These are phyloP conservation scores for Acrobasis suavella DNA, from an alignment of 2,888 invertebrate species.

Conservation along the genomic window DNA sequence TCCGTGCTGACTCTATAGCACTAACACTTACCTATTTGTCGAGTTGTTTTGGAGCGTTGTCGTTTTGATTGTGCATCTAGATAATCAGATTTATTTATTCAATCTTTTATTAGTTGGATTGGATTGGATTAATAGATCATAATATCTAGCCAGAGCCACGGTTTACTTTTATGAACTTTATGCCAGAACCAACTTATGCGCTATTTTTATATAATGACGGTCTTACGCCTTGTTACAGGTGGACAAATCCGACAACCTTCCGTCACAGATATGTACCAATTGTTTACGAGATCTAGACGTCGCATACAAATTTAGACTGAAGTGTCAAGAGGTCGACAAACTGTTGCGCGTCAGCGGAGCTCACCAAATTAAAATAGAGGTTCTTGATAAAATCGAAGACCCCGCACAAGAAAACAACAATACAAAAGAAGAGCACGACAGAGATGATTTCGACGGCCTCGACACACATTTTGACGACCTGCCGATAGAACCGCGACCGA, in stretches of 20 bases:
- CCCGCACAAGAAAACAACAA: constrained; percentile 35
- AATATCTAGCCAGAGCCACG: too few species aligned
- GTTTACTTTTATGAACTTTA: too few species aligned
- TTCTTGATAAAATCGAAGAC: constrained; percentile 40
- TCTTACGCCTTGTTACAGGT: constrained; percentile 52
- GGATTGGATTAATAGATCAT: too few species aligned
- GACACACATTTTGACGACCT: constrained; percentile 42
- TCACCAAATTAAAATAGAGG: constrained; percentile 56
- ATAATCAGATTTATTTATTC: too few species aligned
- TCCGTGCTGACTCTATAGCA: too few species aligned
- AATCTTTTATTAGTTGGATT: too few species aligned
- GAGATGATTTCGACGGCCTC: constrained; percentile 39
- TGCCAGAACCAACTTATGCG: too few species aligned
- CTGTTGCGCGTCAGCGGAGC: constrained; percentile 43
- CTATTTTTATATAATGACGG: too few species aligned
- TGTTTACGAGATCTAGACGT: constrained; percentile 68
- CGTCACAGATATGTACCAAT: constrained; percentile 63
- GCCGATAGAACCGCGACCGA: constrained; percentile 33
- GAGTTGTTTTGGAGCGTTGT: too few species aligned
- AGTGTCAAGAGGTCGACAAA: constrained; percentile 70
- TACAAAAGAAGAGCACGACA: constrained; percentile 30
- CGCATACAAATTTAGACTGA: constrained; percentile 72
- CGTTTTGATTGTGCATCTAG: too few species aligned
- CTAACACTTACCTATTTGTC: too few species aligned
- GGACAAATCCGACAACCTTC: constrained; percentile 62